Evolutionary conservation across 2,888 invertebrate genomes (phyloP), one percentile per base, ranked within the genome.

Genomic region (Phaonia tiefii): DNA sequence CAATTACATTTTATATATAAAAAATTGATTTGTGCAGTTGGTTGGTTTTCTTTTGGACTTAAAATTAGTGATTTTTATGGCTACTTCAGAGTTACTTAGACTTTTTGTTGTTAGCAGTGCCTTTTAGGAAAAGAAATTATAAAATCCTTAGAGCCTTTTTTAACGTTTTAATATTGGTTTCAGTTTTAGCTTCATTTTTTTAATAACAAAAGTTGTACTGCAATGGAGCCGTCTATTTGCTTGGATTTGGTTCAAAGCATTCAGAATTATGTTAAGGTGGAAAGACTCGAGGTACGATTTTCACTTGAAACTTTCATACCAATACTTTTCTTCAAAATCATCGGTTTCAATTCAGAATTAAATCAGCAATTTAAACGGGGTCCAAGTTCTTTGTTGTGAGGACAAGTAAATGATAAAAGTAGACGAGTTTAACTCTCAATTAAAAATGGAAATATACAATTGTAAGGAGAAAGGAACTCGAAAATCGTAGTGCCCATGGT

Each of bases 1-100:
- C 63, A 63, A 63, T 63, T 63, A 63, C 22, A 11, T 69, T n/a
- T 69, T 69, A 39, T n/a, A 49, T 54, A 65, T 39, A 69, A 67
- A 65, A 69, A 56, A 69, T 25, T 39, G 39, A n/a, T 63, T 74
- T 74, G 66, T 77, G 77, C 66, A 72, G 63, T 15, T 77, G 17
- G 51, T 75, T 37, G n/a, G 13, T 58, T 63, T 42, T 63, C 22
- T 51, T 22, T 17, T 26, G 26, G 25, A 25, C 13, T 56, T 56
- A 56, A 11, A 49, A 10, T 49, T 46, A 46, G 31, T 44, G 39
- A 72, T 31, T 39, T 49, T 7, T 76, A 73, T 80, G 80, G 75
- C 75, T 79, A 70, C 70, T 72, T 60, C 54, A 66, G 11, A 51
- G 71, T 71, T 75, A 8, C 31, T 72, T 44, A 1, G 60, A 8